Evolutionary conservation across 2,888 invertebrate species (phyloP).

Genomic region (Sphaerophoria rueppellii): DNA sequence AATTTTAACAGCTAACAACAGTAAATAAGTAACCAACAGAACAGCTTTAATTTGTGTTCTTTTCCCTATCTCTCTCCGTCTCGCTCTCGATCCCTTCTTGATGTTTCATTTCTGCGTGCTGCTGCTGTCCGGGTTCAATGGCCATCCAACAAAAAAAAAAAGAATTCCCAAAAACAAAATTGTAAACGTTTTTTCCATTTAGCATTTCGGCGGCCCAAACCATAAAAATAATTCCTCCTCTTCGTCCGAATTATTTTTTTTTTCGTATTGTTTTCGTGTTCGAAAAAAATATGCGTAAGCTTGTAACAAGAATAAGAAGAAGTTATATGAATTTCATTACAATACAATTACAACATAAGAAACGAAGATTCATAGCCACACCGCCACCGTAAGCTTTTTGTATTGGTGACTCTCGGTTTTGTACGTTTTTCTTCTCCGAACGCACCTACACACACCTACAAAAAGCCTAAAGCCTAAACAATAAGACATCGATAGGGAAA

Average conservation of each 20-base stretch:
- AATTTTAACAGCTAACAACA: constrained; percentile 49
- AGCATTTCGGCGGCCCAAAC: constrained; percentile 44
- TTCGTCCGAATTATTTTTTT: not conserved
- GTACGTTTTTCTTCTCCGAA: not conserved
- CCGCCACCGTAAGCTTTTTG: not conserved
- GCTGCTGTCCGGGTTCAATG: constrained; percentile 66
- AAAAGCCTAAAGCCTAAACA: constrained; percentile 34
- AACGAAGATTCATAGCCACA: not conserved
- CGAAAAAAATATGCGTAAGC: constrained; percentile 47
- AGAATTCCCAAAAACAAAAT: constrained; percentile 6
- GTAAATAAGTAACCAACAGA: constrained; percentile 41
- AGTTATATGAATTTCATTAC: constrained; percentile 59
- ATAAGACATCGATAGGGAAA: constrained; percentile 33
- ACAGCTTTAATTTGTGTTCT: constrained; percentile 47
- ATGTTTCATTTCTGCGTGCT: constrained; percentile 18
- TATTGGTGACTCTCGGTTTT: not conserved
- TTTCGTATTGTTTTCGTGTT: not conserved
- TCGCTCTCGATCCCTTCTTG: not conserved
- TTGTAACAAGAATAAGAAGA: constrained; percentile 10
- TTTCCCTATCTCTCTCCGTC: constrained; percentile 8
- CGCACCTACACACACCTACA: not conserved
- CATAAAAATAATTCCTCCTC: constrained; percentile 24
- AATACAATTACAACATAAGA: constrained; percentile 30
- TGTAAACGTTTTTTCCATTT: constrained; percentile 57
- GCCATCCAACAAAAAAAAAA: constrained; percentile 49